Base-by-base conservation (phyloP, 2,113 vertebrate species). In the Mugil cephalus region DNA sequence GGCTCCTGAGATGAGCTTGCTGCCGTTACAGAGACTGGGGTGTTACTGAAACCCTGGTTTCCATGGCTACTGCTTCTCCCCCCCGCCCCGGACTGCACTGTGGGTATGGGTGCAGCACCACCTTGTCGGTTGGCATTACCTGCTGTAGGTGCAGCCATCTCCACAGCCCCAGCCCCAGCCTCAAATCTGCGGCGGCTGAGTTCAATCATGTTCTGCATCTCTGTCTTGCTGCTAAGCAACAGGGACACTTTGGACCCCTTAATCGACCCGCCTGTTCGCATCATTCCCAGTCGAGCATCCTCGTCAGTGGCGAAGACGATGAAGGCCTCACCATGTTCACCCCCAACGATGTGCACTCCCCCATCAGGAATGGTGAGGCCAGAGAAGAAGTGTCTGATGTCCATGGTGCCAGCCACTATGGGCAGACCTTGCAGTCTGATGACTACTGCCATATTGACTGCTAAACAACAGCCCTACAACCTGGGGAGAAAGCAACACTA, bases 321-420 rank as follows among this genome's bases (percentile, higher is more conserved):
- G 96, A 99, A 99, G 92, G 98, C 98, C 95, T 99, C 98, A 91
- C 98, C 98, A 94, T 98, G 97, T 92, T 99, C 98, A 93, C 98
- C 98, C 94, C 98, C 98, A 92, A 99, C 98, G 95, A 99, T 99
- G 96, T 99, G 98, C 89, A 99, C 96, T 91, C 98, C 98, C 94
- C 98, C 98, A 95, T 99, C 98, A 68, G 98, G 98, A 93, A 99
- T 99, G 94, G 97, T 99, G 93, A 99, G 96, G 95, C 98, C 98
- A 95, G 98, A 99, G 98, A 99, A 99, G 98, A 99, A 99, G 96
- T 99, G 98, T 86, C 98, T 96, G 96, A 99, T 99, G 96, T 99
- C 98, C 98, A 99, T 99, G 95, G 98, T 99, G 94, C 98, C 98
- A 83, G 98, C 98, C 95, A 99, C 96, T 95, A 99, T 99, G 93